Evolutionary conservation across 2,113 vertebrate species (phyloP).

Genomic region (Camarhynchus parvulus): DNA sequence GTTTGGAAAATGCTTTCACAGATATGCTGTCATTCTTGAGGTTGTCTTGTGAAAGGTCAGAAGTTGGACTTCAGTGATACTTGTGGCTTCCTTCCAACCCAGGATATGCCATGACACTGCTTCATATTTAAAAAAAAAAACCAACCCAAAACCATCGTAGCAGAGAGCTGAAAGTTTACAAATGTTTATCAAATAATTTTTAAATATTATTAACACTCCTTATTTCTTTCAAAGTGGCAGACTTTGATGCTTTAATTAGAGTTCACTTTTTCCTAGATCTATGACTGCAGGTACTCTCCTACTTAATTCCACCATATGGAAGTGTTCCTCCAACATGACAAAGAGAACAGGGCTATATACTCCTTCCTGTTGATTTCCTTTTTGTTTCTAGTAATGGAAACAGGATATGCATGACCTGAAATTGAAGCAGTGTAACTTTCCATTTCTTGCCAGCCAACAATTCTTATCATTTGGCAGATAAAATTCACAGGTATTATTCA

Average conservation of each 20-base stretch:
- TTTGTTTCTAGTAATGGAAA: background rate
- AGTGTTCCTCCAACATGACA: background rate
- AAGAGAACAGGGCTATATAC: background rate
- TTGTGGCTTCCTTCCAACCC: background rate
- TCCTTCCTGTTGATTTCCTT: background rate
- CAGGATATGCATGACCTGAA: background rate
- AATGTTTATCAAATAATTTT: background rate
- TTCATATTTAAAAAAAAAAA: background rate
- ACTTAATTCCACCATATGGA: background rate
- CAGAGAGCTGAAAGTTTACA: background rate
- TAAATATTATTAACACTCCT: background rate
- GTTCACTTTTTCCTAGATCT: background rate
- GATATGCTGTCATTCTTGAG: background rate
- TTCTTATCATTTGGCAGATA: background rate
- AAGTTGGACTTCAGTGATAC: background rate
- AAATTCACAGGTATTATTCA: background rate
- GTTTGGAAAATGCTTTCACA: background rate
- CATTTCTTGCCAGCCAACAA: background rate
- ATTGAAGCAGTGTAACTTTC: background rate
- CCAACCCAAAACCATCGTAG: accelerated
- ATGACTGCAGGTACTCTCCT: background rate
- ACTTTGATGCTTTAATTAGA: background rate
- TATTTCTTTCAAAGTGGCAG: background rate
- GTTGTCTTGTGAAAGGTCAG: too few species aligned
- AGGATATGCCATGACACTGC: accelerated